Base-by-base conservation (phyloP, 2,797 vertebrate species). In the Gallinago solitaria region DNA sequence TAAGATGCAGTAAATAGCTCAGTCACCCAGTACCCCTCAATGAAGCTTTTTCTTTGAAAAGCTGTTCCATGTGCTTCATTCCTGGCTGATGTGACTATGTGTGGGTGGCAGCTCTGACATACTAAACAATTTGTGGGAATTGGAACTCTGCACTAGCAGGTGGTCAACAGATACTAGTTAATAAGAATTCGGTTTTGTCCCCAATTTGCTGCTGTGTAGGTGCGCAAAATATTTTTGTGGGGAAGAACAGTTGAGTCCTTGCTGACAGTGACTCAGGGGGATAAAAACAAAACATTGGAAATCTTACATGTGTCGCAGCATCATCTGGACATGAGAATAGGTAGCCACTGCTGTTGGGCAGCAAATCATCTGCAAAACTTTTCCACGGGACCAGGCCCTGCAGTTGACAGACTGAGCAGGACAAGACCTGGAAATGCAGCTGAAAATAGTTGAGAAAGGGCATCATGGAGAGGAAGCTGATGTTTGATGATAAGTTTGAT, bases 241-340 rank as follows among this genome's bases (percentile, higher is more conserved):
- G 33, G 15, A 51, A 77, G n/a, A 87, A 11, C 3, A 69, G 16
- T 6, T 14, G 24, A 74, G 8, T 43, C 45, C 79, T 90, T 71
- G 28, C 12, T 53, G 56, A 59, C 16, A 51, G 32, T 35, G 51
- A 54, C 12, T 25, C 41, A 28, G 47, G 75, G 70, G 64, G 60
- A 71, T 32, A 11, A 83, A 64, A 86, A 30, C 12, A 76, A 60
- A 87, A 3, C 19, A 7, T 3, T 27, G 35, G 20, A 68, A 85
- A 60, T 83, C 30, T 68, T 45, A 25, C 8, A 5, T 11, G 2
- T 30, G 24, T 17, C 1, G 2, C 20, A 65, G 7, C 24, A 25
- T 37, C 9, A 15, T 51, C 5, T 47, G 32, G 32, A 45, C 16
- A 4, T 32, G 25, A 0, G 0, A 27, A 30, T 8, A 33, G 33